Evolutionary conservation across 2,888 invertebrate genomes (phyloP), one percentile per base, ranked within the genome.

Genomic region (Neoscelio sp.): DNA sequence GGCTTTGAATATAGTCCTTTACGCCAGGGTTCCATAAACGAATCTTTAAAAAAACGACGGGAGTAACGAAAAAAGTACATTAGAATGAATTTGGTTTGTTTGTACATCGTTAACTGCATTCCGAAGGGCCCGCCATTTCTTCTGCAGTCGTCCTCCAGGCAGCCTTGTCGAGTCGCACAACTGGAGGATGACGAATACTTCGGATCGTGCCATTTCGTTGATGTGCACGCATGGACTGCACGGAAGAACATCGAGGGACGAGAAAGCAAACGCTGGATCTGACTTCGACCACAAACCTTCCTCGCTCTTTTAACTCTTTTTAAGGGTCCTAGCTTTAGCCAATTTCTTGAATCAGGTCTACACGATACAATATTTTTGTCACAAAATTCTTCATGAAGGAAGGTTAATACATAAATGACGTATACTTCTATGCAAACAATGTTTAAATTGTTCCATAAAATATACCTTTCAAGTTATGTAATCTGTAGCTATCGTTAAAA

Each of bases 101-200:
- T 85, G 85, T 84, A 68, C 77, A 84, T 86, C 83, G 83, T 82
- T 83, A 85, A 87, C 87, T 82, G 87, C 88, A 88, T 88, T 88
- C 87, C 87, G 73, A 79, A 83, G 82, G 85, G 85, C 83, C 76
- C 82, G 85, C 81, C 82, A 42, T 48, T 56, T 40, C 40, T 42
- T 54, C n/a, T 30, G 48, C 64, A 48, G 58, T 50, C 74, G 74
- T 74, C 74, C 74, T 74, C 65, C 65, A 74, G 67, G 67, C 74
- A 74, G 67, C 62, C 75, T 68, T 60, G 75, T 48, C 54, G 28
- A 46, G 40, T 50, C 38, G 70, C 52, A 17, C 44, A 48, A 58
- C 68, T 20, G 38, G 48, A 56, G 56, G 48, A 76, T 60, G 58
- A 65, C 67, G 67, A 67, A 60, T 65, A 56, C 67, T 54, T 62